A percentile compares a stretch with the other conserved stretches of the same genome.
These are phyloP conservation scores for Cremastinae sp. DNA, from an alignment of 2,888 invertebrate species.

Conservation along the genomic window DNA sequence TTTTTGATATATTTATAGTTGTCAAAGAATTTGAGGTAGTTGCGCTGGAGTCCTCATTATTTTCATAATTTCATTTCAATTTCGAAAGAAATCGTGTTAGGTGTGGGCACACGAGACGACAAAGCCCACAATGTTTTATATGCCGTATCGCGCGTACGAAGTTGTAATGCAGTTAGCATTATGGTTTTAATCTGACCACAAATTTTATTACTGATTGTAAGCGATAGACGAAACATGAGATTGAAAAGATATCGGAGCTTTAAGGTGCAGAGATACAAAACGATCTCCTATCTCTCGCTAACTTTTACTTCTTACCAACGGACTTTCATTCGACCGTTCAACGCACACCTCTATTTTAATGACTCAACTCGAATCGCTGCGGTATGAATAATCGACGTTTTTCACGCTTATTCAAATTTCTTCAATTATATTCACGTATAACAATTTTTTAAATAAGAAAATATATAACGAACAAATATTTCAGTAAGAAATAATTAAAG, in stretches of 20 bases:
- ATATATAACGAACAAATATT: too few relatives aligned
- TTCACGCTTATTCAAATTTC: too few relatives aligned
- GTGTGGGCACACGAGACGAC: slow-evolving; percentile 6
- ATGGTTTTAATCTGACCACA: slow-evolving; percentile 10
- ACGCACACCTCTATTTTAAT: too few relatives aligned
- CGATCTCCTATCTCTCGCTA: slow-evolving; percentile 18
- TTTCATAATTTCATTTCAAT: slow-evolving; percentile 25
- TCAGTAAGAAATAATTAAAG: too few relatives aligned
- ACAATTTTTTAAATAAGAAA: too few relatives aligned
- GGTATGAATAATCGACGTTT: too few relatives aligned
- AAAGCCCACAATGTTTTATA: slow-evolving; percentile 13
- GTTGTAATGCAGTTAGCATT: slow-evolving; percentile 5
- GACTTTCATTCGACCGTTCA: too few relatives aligned
- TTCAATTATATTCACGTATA: too few relatives aligned
- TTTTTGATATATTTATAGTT: background rate
- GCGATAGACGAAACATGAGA: slow-evolving; percentile 32
- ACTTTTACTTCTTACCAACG: background rate
- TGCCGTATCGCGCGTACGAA: background rate
- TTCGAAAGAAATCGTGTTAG: slow-evolving; percentile 28
- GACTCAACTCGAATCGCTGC: too few relatives aligned
- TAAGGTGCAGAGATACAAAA: slow-evolving; percentile 26
- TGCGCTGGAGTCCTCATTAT: slow-evolving; percentile 16
- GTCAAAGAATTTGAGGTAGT: slow-evolving; percentile 1
- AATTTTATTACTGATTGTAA: slow-evolving; percentile 23
- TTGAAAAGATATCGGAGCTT: slow-evolving; percentile 23